Evolutionary conservation across 2,888 invertebrate genomes (phyloP).

Genomic region (Portevinia maculata): DNA sequence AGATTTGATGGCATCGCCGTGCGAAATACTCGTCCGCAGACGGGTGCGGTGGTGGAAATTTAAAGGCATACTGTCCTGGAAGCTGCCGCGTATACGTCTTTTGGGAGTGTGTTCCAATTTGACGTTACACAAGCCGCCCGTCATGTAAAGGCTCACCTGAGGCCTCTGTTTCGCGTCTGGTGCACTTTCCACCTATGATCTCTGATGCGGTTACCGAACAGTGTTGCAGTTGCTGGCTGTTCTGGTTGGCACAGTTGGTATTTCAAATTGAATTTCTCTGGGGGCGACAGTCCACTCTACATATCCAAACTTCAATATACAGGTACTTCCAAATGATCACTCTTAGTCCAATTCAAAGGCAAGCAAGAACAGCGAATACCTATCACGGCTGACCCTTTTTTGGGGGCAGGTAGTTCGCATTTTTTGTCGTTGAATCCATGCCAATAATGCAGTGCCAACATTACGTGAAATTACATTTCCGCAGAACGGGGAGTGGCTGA

Average conservation of each 20-base stretch:
- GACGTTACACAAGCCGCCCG: conserved; percentile 71
- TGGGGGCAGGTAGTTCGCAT: conserved; percentile 8
- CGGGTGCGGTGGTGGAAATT: conserved; percentile 67
- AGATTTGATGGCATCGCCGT: conserved; percentile 66
- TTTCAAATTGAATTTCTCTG: conserved; percentile 72
- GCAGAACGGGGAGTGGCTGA: conserved; percentile 55
- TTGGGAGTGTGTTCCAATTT: conserved; percentile 71
- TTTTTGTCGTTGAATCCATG: conserved; percentile 5
- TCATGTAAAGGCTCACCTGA: conserved; percentile 72
- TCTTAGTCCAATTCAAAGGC: neutral
- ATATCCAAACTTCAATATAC: conserved; percentile 6
- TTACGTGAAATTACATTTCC: conserved; percentile 59
- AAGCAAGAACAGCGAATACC: conserved; percentile 2
- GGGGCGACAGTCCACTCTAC: conserved; percentile 55
- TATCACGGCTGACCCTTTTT: conserved; percentile 52
- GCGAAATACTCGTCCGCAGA: conserved; percentile 28
- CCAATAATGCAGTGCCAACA: conserved; percentile 64
- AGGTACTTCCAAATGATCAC: conserved; percentile 68
- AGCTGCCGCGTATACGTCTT: conserved; percentile 64
- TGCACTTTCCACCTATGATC: conserved; percentile 72
- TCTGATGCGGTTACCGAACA: conserved; percentile 38
- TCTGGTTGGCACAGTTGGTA: conserved; percentile 50
- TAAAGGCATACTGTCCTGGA: conserved; percentile 69
- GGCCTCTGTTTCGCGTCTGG: conserved; percentile 41
- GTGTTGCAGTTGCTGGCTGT: conserved; percentile 9